These are phyloP conservation scores for Silurus asotus DNA, from an alignment of 2,113 vertebrate genomes.

Conservation along the genomic window DNA sequence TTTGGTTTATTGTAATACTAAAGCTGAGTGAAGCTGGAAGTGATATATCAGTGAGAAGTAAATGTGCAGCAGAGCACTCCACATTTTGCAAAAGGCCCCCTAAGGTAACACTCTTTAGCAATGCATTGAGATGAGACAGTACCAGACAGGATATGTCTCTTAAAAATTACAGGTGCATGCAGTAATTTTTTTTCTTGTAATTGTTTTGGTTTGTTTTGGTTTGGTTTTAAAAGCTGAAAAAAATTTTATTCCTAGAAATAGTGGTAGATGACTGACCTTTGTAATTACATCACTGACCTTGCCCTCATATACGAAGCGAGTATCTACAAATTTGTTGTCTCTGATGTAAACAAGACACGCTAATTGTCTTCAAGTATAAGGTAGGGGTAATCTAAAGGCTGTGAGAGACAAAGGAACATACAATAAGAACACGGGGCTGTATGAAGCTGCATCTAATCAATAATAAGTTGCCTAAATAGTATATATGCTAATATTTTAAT, in stretches of 20 bases:
- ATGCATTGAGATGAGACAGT: not conserved
- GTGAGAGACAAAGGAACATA: not conserved
- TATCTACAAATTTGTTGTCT: not conserved
- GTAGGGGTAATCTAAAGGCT: not conserved
- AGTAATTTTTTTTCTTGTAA: not conserved
- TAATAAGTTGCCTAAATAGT: not conserved
- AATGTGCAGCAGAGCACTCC: not conserved
- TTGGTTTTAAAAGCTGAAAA: not conserved
- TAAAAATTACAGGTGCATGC: not conserved
- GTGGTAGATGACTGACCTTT: not conserved
- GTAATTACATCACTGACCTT: not conserved
- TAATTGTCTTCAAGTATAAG: not conserved
- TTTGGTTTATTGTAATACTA: not conserved
- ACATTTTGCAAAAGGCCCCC: not conserved
- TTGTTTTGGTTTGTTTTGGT: not conserved
- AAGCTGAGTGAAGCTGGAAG: not conserved
- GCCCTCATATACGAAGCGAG: not conserved
- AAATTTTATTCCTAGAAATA: not conserved
- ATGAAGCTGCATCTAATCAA: not conserved
- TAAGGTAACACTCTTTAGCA: not conserved
- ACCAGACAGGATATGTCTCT: not conserved
- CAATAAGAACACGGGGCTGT: not conserved
- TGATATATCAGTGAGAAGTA: not conserved
- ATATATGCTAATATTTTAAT: not conserved
- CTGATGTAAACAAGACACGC: not conserved